A percentile compares a stretch with the other conserved stretches of the same genome.
Conservation (phyloP, 2,797 vertebrate genomes). For the Echeneis naucrates region DNA sequence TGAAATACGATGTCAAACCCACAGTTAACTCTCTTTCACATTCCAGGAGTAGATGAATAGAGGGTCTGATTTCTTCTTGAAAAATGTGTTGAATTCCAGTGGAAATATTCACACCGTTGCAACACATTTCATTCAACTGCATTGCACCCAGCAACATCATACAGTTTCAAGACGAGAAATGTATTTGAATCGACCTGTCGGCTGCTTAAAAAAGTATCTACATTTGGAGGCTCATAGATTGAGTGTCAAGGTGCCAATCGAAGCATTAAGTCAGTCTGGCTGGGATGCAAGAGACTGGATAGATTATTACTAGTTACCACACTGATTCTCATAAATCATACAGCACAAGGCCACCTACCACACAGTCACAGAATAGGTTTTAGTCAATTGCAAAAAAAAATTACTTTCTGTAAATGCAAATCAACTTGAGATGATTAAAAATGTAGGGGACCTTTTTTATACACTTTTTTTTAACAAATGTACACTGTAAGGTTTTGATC, state of each 20-base stretch:
- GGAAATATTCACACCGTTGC: neutral
- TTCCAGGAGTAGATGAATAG: neutral
- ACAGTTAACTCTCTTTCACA: neutral
- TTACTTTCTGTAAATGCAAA: neutral
- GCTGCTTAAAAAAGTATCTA: constrained; percentile 11
- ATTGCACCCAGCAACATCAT: neutral
- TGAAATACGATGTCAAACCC: constrained; percentile 2
- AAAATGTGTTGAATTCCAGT: neutral
- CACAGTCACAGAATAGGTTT: neutral
- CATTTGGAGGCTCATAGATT: neutral
- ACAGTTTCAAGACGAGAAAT: constrained; percentile 1
- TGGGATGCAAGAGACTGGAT: constrained; percentile 3
- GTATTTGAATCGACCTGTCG: neutral
- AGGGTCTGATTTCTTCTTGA: neutral
- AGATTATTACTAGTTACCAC: neutral
- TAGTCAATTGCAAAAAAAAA: neutral
- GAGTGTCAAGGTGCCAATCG: neutral
- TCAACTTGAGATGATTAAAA: neutral
- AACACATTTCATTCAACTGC: neutral
- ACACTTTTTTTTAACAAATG: neutral
- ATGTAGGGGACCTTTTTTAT: neutral
- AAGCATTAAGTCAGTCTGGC: neutral
- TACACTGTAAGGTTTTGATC: neutral
- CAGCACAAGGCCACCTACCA: neutral
- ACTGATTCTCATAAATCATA: neutral